Evolutionary conservation across 2,113 vertebrate genomes (phyloP).

Genomic region (Brachyhypopomus occidentalis): DNA sequence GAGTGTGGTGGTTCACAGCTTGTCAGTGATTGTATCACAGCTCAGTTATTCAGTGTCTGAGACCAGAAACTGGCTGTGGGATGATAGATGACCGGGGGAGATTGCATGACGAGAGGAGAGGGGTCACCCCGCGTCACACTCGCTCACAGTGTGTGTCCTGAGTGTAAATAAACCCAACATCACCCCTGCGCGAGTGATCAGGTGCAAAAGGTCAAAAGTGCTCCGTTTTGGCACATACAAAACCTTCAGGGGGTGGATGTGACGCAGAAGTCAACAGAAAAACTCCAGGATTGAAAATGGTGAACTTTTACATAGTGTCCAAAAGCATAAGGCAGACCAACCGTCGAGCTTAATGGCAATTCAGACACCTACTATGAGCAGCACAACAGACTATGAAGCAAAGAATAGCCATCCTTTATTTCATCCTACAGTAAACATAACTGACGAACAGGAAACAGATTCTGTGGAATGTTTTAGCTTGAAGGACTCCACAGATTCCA

Average conservation of each 20-base stretch:
- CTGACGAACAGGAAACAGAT: not conserved
- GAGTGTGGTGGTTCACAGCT: slow-evolving; percentile 27
- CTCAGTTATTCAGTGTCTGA: slow-evolving; percentile 7
- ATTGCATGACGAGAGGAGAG: not conserved
- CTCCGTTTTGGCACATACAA: not conserved
- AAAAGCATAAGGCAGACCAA: no score
- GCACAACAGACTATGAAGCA: not conserved
- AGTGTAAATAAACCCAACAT: slow-evolving; percentile 27
- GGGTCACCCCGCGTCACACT: not conserved
- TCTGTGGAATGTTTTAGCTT: not conserved
- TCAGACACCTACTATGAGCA: no score
- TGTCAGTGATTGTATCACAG: slow-evolving; percentile 18
- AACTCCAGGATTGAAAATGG: not conserved
- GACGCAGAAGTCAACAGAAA: not conserved
- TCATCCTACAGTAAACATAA: not conserved
- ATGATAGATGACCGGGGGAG: slow-evolving; percentile 5
- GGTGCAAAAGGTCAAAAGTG: slow-evolving; percentile 19
- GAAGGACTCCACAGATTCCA: not conserved
- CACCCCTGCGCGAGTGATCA: slow-evolving; percentile 1
- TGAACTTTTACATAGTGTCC: no score
- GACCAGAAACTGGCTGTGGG: not conserved
- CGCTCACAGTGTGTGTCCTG: not conserved
- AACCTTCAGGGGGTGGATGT: not conserved
- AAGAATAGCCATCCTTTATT: not conserved
- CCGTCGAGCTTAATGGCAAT: no score